phyloP scores from a whole-genome alignment of 2,113 vertebrate genomes.

The Microcebus griseorufus region DNA sequence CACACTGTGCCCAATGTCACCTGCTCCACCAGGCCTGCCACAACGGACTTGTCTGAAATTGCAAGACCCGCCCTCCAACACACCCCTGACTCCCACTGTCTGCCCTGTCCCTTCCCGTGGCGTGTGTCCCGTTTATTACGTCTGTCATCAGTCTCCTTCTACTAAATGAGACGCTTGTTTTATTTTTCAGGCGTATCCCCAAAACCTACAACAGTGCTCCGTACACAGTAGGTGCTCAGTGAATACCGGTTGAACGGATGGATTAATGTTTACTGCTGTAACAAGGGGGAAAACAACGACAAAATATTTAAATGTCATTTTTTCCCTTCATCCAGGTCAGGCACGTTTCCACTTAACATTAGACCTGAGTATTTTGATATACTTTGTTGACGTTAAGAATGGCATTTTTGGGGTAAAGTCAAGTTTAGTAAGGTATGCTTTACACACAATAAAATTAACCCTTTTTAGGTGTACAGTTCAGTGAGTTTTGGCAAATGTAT shows the following conservation, averaged over 20 bases:
- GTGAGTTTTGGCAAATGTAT: background rate
- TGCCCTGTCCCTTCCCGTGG: background rate
- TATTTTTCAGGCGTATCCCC: background rate
- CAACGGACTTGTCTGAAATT: background rate
- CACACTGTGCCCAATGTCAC: background rate
- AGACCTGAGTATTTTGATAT: background rate
- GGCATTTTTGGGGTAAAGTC: background rate
- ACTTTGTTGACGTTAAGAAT: background rate
- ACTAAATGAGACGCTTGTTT: background rate
- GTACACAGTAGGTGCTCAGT: background rate
- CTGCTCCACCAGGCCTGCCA: background rate
- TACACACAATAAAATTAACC: background rate
- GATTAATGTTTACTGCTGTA: background rate
- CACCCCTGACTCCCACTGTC: background rate
- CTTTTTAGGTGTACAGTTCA: background rate
- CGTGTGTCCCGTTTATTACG: rapidly evolving
- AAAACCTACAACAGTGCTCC: background rate
- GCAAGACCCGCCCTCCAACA: background rate
- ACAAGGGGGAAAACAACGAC: background rate
- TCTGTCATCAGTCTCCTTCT: background rate
- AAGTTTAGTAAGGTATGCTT: background rate
- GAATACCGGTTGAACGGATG: background rate
- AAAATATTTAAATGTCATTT: background rate
- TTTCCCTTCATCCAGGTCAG: background rate
- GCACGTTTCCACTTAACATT: background rate